Conservation (phyloP, 1,140 invertebrate species). For the Aradophagus sp. region DNA sequence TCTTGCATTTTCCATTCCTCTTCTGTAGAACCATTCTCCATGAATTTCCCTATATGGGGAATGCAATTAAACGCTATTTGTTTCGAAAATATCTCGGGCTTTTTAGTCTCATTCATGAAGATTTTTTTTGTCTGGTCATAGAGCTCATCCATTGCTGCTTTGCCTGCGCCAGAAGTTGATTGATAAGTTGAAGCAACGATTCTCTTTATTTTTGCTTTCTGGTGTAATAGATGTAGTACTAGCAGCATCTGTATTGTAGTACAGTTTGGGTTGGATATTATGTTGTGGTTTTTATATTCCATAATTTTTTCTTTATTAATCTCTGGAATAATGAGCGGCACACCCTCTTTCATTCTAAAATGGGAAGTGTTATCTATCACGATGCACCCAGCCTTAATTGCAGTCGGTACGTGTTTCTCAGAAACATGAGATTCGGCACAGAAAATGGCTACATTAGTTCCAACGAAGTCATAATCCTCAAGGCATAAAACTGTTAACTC, state of each 20-base stretch:
- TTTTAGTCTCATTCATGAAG: constrained; percentile 14
- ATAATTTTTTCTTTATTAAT: constrained; percentile 19
- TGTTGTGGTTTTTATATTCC: constrained; percentile 19
- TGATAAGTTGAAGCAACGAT: constrained; percentile 23
- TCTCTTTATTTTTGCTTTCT: constrained; percentile 21
- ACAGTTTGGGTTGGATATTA: constrained; percentile 19
- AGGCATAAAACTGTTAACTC: constrained; percentile 19
- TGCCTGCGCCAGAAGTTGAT: constrained; percentile 19
- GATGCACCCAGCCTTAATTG: constrained; percentile 14
- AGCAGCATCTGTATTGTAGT: constrained; percentile 19
- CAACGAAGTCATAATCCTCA: constrained; percentile 22
- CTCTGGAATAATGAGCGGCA: constrained; percentile 23
- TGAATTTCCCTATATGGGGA: constrained; percentile 19
- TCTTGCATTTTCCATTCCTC: constrained; percentile 21
- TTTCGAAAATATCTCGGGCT: constrained; percentile 11
- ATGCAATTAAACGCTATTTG: constrained; percentile 27
- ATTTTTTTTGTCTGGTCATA: constrained; percentile 18
- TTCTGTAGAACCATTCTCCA: constrained; percentile 22
- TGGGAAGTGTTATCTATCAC: constrained; percentile 21
- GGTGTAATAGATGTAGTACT: constrained; percentile 15
- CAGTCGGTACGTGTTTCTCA: constrained; percentile 13
- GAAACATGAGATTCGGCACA: constrained; percentile 19
- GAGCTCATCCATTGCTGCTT: constrained; percentile 19
- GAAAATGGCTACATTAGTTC: constrained; percentile 21
- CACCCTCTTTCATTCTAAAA: constrained; percentile 25